These are phyloP conservation scores for Scaptomyza cyrtandrae DNA, from an alignment of 2,888 invertebrate genomes.

Conservation along the genomic window DNA sequence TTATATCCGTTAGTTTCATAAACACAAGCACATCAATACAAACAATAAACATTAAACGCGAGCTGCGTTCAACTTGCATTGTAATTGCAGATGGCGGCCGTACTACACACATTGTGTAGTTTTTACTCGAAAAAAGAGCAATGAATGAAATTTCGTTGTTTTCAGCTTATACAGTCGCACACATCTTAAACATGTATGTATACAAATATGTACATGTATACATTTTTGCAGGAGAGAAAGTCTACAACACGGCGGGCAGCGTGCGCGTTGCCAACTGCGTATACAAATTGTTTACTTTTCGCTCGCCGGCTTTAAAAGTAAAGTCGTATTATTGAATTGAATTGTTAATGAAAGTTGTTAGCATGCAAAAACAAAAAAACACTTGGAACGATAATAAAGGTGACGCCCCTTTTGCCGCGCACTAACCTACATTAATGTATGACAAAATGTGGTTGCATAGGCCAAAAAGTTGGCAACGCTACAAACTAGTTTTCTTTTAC, in stretches of 20 bases:
- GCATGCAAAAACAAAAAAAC: constrained; percentile 13
- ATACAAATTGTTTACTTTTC: constrained; percentile 69
- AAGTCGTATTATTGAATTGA: constrained; percentile 42
- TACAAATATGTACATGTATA: constrained; percentile 10
- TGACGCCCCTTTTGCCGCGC: constrained; percentile 30
- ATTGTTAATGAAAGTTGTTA: constrained; percentile 9
- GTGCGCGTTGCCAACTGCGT: constrained; percentile 59
- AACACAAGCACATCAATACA: constrained; percentile 1
- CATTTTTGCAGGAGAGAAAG: constrained; percentile 74
- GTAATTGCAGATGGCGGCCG: constrained; percentile 61
- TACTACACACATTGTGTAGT: constrained; percentile 54
- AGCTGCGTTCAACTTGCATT: constrained; percentile 31
- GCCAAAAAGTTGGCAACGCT: constrained; percentile 57
- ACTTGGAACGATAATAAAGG: constrained; percentile 25
- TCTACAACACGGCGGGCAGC: constrained; percentile 53
- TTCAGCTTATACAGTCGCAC: constrained; percentile 53
- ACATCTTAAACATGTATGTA: constrained; percentile 22
- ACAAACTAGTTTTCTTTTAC: constrained; percentile 60
- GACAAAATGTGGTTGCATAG: constrained; percentile 46
- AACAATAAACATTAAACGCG: background rate
- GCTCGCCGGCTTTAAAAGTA: constrained; percentile 39
- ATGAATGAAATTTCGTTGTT: constrained; percentile 81
- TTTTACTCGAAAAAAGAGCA: constrained; percentile 75
- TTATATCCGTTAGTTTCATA: constrained; percentile 25
- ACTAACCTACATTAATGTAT: constrained; percentile 71